Evolutionary conservation across 2,888 invertebrate genomes (phyloP), one percentile per base, ranked within the genome.

Genomic region (Philopedon plagiatum): DNA sequence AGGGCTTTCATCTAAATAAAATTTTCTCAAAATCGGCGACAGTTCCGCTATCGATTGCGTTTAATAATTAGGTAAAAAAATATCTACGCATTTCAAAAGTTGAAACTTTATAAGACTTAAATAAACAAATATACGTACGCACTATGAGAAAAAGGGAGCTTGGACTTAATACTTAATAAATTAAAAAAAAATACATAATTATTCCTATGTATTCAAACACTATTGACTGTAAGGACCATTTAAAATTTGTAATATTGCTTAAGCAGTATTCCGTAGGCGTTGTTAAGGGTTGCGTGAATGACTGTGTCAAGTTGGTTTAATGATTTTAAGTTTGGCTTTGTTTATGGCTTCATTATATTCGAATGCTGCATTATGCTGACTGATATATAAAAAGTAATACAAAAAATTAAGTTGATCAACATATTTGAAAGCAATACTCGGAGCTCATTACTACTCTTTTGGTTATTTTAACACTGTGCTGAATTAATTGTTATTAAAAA

Each of bases 181-280:
- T 19, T 44, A 34, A n/a, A 18, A n/a, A n/a, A 15, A 60, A 58
- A 39, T 60, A 60, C 60, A 67, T 68, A 75, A 76, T 74, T 75
- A 76, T 75, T 72, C 76, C 60, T 75, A 75, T 77, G 77, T 80
- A 80, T 77, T 77, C 76, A 78, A 80, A 77, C 77, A 77, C 79
- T 80, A 79, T 77, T 78, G 78, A 80, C 79, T 76, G 75, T 80
- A 80, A 80, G 80, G 81, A 81, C 80, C 81, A 82, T 78, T 79
- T 76, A 75, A 75, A 57, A 62, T 51, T 54, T 62, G 75, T 77
- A 77, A 75, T 77, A 76, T 63, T 63, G 58, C 60, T 67, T 67
- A 19, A 49, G 57, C 58, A 39, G 46, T 60, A 60, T 58, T 32
- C 49, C 15, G 15, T 67, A 67, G 46, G 46, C 60, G 57, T 65